Conservation (phyloP, 2,888 invertebrate genomes). For the Julus scandinavius region DNA sequence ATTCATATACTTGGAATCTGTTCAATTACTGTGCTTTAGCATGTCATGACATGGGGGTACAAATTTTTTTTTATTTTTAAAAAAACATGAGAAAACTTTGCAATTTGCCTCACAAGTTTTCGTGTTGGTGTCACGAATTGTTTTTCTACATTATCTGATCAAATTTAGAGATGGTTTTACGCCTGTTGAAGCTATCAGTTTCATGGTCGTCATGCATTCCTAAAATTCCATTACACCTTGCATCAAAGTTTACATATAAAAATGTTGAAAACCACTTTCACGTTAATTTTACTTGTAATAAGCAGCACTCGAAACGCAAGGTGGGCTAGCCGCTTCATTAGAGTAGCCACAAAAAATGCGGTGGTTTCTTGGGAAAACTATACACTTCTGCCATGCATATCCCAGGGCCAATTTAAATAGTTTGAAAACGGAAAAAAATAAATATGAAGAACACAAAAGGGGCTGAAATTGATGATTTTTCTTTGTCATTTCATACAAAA, state of each 20-base stretch:
- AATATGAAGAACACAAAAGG: not conserved
- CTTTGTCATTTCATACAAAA: not conserved
- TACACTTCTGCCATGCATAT: not conserved
- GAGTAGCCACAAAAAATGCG: constrained; percentile 7
- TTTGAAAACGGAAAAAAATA: not conserved
- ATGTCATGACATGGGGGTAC: not conserved
- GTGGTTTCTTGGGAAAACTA: constrained; percentile 22
- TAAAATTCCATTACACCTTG: not conserved
- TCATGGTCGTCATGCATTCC: constrained; percentile 42
- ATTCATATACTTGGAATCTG: not conserved
- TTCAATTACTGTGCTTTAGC: not conserved
- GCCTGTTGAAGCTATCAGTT: constrained; percentile 12
- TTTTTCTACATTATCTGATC: constrained; percentile 19
- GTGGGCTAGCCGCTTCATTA: constrained; percentile 42
- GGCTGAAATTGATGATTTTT: not conserved
- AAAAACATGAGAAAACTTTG: not conserved
- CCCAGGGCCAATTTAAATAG: constrained; percentile 18
- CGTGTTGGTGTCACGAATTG: not conserved
- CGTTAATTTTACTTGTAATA: constrained; percentile 24
- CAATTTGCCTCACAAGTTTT: not conserved
- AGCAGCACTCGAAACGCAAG: constrained; percentile 31
- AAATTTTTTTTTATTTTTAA: not conserved
- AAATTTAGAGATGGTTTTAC: constrained; percentile 24
- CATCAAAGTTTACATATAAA: not conserved
- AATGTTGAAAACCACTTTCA: constrained; percentile 19